Evolutionary conservation across 2,113 vertebrate genomes (phyloP).

Genomic region (Oncorhynchus keta): DNA sequence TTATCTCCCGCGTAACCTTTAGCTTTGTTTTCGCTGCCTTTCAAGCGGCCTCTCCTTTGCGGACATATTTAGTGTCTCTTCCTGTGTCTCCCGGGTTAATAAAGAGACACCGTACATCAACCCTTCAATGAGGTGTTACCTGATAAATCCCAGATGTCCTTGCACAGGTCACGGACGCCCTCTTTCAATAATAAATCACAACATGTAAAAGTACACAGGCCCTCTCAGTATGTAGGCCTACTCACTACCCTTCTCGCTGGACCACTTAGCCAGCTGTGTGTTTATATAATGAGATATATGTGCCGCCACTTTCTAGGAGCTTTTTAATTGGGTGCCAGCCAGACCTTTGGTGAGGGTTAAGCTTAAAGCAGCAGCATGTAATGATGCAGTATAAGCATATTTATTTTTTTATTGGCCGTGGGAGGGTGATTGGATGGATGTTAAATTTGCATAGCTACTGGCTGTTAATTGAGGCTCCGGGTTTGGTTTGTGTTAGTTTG

Average conservation of each 20-base stretch:
- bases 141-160: conserved; percentile 20
- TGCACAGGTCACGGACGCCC: background rate
- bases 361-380: background rate
- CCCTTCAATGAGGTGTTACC: conserved; percentile 7
- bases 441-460: conserved; percentile 9
- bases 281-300: background rate
- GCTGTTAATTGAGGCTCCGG: conserved; percentile 5
- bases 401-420: conserved; percentile 21
- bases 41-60: conserved; percentile 4
- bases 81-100: conserved; percentile 1
- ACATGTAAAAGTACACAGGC: conserved; percentile 4
- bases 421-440: background rate
- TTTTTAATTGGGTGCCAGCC: conserved; percentile 21
- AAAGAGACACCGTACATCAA: conserved; percentile 10
- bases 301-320: background rate
- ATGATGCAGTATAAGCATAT: background rate
- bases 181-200: conserved; percentile 13
- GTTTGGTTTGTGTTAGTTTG: background rate
- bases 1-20: conserved; percentile 20
- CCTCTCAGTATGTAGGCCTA: background rate
- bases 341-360: background rate
- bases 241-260: background rate
- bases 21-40: background rate
- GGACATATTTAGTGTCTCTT: conserved; percentile 28
- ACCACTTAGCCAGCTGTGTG: conserved; percentile 17